Base-by-base conservation (phyloP, 2,888 invertebrate genomes). In the Patella depressa region DNA sequence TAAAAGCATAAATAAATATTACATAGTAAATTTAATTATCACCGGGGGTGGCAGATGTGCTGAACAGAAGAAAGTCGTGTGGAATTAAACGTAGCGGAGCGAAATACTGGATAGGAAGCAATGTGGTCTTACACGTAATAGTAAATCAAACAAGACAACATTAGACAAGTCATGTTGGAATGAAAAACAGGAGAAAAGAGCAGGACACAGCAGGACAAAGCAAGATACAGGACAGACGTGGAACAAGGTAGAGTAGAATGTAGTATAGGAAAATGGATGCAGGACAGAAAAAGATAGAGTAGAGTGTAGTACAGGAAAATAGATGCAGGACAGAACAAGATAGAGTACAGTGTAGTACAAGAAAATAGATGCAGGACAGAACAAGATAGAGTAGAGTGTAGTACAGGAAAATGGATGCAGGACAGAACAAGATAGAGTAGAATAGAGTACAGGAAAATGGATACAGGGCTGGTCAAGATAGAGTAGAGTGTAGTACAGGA, bases 361-460 rank as follows among this genome's bases (percentile, higher is more conserved):
- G 57, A n/a, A 70, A 17, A 54, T 11, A n/a, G n/a, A 29, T 29
- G 17, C 5, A 53, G 59, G 54, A 69, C 24, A 29, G 55, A 71
- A n/a, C 45, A 70, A 69, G 53, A 71, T 69, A 73, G 71, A 19
- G 59, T 65, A 57, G 55, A 70, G 14, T 70, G 74, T 45, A 74
- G 71, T 24, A 72, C 45, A 69, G 72, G 59, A 29, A 45, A 29
- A 71, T 74, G 73, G 29, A n/a, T 72, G n/a, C 17, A 59, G 12
- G 54, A 65, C 55, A 45, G 72, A 54, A 7, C 24, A 24, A 29
- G 54, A 34, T 19, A 72, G 19, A 74, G 65, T 29, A 53, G 74
- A 57, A 34, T 55, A n/a, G 12, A 71, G 77, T 71, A 65, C 9
- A 45, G 72, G 57, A n/a, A 70, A 17, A 54, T 11, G n/a, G n/a